Conservation (phyloP, 1,140 invertebrate genomes). For the Drepana arcuata region DNA sequence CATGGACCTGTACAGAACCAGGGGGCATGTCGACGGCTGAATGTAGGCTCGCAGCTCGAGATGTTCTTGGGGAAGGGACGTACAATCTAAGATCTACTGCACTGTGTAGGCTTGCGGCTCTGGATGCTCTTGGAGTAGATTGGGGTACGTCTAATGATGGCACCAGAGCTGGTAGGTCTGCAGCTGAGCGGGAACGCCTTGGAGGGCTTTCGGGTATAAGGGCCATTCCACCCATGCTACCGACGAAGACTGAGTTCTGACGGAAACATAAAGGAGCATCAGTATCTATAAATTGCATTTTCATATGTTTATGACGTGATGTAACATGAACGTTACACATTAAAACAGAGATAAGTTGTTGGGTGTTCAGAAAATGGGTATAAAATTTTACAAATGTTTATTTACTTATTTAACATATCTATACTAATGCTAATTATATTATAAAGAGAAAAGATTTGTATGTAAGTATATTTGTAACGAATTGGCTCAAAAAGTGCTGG, state of each 20-base stretch:
- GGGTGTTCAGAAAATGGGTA: too few species aligned
- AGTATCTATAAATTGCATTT: too few species aligned
- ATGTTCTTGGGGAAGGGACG: slow-evolving; percentile 45
- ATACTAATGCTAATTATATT: too few species aligned
- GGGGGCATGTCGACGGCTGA: slow-evolving; percentile 49
- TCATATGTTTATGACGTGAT: too few species aligned
- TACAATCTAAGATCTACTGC: slow-evolving; percentile 49
- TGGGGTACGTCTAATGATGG: slow-evolving; percentile 65
- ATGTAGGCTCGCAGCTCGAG: slow-evolving; percentile 51
- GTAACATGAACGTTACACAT: too few species aligned
- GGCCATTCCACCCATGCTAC: slow-evolving; percentile 75
- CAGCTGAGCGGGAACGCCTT: slow-evolving; percentile 84
- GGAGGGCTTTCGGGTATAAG: slow-evolving; percentile 75
- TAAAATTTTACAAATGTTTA: too few species aligned
- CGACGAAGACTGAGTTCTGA: slow-evolving; percentile 90
- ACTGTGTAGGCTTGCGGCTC: slow-evolving; percentile 55
- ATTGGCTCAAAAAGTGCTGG: too few species aligned
- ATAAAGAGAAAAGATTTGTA: too few species aligned
- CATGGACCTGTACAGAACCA: slow-evolving; percentile 52
- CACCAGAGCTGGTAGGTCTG: slow-evolving; percentile 84
- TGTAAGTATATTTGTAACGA: too few species aligned
- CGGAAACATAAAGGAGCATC: too few species aligned
- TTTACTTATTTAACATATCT: too few species aligned
- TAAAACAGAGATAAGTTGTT: too few species aligned
- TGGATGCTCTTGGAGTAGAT: slow-evolving; percentile 39